Conservation (phyloP, 1,140 invertebrate genomes). For the Limonius californicus region DNA sequence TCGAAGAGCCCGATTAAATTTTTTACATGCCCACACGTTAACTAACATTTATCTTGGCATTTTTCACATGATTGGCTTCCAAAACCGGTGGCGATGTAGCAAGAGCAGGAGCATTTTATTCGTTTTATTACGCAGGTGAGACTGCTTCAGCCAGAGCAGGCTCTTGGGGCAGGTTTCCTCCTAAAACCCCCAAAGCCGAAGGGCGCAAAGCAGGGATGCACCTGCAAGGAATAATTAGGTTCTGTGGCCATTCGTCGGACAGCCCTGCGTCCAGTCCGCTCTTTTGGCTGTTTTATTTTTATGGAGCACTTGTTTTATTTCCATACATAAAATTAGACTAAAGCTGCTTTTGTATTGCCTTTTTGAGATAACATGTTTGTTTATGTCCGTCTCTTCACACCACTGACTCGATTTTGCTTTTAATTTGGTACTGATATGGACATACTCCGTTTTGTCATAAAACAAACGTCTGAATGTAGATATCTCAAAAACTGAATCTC, state of each 20-base stretch:
- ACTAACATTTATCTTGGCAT: background rate
- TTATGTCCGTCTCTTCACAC: no score
- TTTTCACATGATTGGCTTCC: constrained; percentile 19
- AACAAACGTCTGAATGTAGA: no score
- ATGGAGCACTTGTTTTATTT: no score
- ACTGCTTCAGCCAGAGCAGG: constrained; percentile 4
- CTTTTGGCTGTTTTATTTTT: background rate
- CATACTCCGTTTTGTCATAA: no score
- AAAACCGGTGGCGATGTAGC: constrained; percentile 21
- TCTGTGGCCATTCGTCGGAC: constrained; percentile 18
- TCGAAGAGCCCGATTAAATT: background rate
- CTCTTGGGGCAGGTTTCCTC: constrained; percentile 21
- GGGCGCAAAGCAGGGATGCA: constrained; percentile 23
- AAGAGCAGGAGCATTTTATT: constrained; percentile 15
- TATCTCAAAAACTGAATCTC: no score
- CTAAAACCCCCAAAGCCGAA: constrained; percentile 5
- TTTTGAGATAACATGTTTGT: no score
- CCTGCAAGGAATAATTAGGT: constrained; percentile 24
- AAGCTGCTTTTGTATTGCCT: no score
- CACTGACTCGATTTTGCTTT: no score
- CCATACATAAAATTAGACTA: no score
- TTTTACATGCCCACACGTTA: background rate
- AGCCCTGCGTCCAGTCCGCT: constrained; percentile 11
- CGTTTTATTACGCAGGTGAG: constrained; percentile 21
- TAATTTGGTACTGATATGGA: no score